Percentiles rank a stretch among this genome's conserved stretches.
Evolutionary conservation across 2,797 vertebrate genomes (phyloP).

Genomic region (Hydrocynus forskahlii): DNA sequence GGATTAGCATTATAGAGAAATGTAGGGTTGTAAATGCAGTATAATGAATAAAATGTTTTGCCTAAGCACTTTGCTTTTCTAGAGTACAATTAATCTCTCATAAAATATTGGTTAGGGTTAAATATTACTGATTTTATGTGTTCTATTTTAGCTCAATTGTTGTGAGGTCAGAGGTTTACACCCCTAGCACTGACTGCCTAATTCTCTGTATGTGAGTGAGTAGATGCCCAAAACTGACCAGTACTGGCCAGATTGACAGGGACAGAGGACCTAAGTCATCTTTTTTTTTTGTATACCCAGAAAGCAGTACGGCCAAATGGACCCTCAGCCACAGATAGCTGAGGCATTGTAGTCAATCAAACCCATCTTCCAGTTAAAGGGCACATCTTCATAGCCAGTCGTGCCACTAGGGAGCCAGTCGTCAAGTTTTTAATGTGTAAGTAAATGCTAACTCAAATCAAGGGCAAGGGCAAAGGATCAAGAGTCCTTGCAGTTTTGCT

Average conservation of each 20-base stretch:
- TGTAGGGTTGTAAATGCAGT: too few relatives aligned
- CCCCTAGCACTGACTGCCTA: neutral
- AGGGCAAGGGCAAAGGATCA: neutral
- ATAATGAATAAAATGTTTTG: too few relatives aligned
- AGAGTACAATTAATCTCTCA: too few relatives aligned
- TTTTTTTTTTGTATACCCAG: neutral
- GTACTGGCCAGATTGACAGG: neutral
- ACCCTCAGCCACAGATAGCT: neutral
- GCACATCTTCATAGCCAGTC: neutral
- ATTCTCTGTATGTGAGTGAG: neutral
- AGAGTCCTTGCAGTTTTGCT: neutral
- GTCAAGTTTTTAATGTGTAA: neutral
- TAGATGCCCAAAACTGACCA: neutral
- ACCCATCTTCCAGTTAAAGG: neutral
- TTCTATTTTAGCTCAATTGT: too few relatives aligned
- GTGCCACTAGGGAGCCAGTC: neutral
- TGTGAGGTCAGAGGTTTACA: neutral
- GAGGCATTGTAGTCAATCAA: neutral
- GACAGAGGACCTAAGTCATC: neutral
- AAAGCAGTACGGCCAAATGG: neutral
- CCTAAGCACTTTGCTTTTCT: too few relatives aligned
- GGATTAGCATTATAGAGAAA: too few relatives aligned
- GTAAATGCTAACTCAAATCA: conserved; percentile 10
- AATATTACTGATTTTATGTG: too few relatives aligned
- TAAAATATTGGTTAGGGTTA: too few relatives aligned